Evolutionary conservation across 2,797 vertebrate species (phyloP).

Genomic region (Phataginus tricuspis): DNA sequence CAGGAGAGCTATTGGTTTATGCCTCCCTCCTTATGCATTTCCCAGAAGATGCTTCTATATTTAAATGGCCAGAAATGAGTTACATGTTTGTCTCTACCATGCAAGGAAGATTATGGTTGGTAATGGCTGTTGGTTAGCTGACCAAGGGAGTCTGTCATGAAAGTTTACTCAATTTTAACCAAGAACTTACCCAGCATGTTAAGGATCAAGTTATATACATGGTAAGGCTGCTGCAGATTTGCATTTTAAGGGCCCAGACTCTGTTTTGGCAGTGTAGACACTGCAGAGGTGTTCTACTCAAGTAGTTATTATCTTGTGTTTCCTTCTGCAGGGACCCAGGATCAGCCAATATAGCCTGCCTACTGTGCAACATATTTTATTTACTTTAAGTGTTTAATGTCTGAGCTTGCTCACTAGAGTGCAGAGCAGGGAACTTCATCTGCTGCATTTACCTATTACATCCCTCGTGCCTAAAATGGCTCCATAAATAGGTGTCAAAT

Average conservation of each 20-base stretch:
- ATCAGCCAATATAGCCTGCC: too few species aligned
- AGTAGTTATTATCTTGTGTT: too few species aligned
- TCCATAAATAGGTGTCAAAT: not conserved
- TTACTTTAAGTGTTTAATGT: not conserved
- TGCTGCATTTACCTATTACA: rapidly evolving
- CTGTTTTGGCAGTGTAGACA: not conserved
- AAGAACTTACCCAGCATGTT: not conserved
- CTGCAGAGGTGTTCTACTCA: not conserved
- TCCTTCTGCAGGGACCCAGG: not conserved
- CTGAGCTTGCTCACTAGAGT: too few species aligned
- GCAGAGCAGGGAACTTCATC: not conserved
- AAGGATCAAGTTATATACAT: not conserved
- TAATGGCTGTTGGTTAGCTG: not conserved
- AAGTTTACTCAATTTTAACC: not conserved
- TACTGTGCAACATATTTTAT: too few species aligned
- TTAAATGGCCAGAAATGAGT: not conserved
- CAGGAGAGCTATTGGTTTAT: too few species aligned
- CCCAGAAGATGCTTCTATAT: not conserved
- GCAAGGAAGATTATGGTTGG: not conserved
- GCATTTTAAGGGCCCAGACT: rapidly evolving
- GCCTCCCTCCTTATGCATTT: not conserved
- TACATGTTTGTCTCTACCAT: rapidly evolving
- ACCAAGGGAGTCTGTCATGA: not conserved
- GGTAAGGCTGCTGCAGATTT: rapidly evolving
- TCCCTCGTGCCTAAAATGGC: rapidly evolving